Percentiles rank a stretch among this genome's conserved stretches.
Evolutionary conservation across 1,140 invertebrate genomes (phyloP).

Genomic region (Heliconius hewitsoni): DNA sequence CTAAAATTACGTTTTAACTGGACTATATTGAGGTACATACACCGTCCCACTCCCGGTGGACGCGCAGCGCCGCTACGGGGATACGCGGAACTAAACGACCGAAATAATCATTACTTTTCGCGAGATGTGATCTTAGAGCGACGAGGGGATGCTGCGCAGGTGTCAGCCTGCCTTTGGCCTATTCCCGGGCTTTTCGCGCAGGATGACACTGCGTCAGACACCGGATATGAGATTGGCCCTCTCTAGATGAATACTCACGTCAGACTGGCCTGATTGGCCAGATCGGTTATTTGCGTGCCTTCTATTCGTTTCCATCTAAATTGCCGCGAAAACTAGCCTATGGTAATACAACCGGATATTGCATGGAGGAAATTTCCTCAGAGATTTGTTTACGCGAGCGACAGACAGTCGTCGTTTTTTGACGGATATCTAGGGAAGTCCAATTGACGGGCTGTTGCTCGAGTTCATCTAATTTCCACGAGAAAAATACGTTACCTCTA

Average conservation of each 20-base stretch:
- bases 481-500: slow-evolving; percentile 37
- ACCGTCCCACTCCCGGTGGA: slow-evolving; percentile 56
- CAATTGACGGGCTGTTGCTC: slow-evolving; percentile 54
- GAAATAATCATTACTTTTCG: slow-evolving; percentile 81
- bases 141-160: slow-evolving; percentile 72
- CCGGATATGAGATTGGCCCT: slow-evolving; percentile 69
- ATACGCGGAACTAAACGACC: slow-evolving; percentile 73
- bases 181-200: slow-evolving; percentile 79
- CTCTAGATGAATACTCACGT: slow-evolving; percentile 58
- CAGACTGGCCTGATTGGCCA: slow-evolving; percentile 54
- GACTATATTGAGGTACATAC: slow-evolving; percentile 66
- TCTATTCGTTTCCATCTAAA: slow-evolving; percentile 54
- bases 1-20: slow-evolving; percentile 75
- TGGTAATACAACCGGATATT: slow-evolving; percentile 65
- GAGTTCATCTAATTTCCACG: slow-evolving; percentile 50
- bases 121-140: slow-evolving; percentile 77
- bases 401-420: slow-evolving; percentile 63
- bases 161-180: slow-evolving; percentile 57
- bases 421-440: slow-evolving; percentile 66
- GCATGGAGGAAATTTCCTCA: slow-evolving; percentile 74
- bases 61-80: slow-evolving; percentile 68
- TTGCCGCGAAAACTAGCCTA: slow-evolving; percentile 65
- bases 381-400: slow-evolving; percentile 74
- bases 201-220: slow-evolving; percentile 63
- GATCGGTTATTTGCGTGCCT: slow-evolving; percentile 12